Base-by-base conservation (phyloP, 2,797 vertebrate species). In the Aplochiton taeniatus region DNA sequence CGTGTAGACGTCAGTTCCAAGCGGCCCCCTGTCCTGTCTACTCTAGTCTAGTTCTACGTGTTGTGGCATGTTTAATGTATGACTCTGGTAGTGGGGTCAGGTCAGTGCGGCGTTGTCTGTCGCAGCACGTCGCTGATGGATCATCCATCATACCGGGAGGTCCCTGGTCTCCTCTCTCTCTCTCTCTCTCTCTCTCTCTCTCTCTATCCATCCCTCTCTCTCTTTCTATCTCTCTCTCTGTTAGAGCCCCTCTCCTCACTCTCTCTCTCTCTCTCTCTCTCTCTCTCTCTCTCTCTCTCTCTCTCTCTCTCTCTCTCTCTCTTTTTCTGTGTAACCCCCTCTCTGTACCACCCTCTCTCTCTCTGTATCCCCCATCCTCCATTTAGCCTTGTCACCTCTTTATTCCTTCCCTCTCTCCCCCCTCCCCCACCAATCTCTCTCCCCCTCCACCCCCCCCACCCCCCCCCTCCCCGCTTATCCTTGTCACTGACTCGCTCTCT, bases 241-340 rank as follows among this genome's bases (percentile, higher is more conserved):
- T n/a, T n/a, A n/a, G n/a, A n/a, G n/a, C n/a, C n/a, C n/a, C n/a
- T n/a, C n/a, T n/a, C n/a, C n/a, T n/a, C n/a, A n/a, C 47, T 66
- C 59, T 68, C n/a, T 13, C 7, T 1, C 18, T 68, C 45, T 56
- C 54, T 69, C 69, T 69, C 72, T 62, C 76, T 60, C 61, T 72
- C 72, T 41, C 20, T 63, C 56, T 70, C 68, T 9, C 59, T 42
- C 70, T 41, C 75, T 80, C 63, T 68, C 13, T 48, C 10, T 1
- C 46, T 14, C 2, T 10, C 46, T 48, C 46, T 31, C 16, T 17
- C 16, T 20, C 18, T 19, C 9, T 8, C 51, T 18, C 16, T 31
- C 31, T 31, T 6, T 31, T 6, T 31, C 31, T 31, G 16, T 53
- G n/a, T n/a, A n/a, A n/a, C n/a, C n/a, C n/a, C n/a, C n/a, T n/a